These are phyloP conservation scores for Onychomys arenicola DNA, from an alignment of 2,797 vertebrate species.

Conservation along the genomic window DNA sequence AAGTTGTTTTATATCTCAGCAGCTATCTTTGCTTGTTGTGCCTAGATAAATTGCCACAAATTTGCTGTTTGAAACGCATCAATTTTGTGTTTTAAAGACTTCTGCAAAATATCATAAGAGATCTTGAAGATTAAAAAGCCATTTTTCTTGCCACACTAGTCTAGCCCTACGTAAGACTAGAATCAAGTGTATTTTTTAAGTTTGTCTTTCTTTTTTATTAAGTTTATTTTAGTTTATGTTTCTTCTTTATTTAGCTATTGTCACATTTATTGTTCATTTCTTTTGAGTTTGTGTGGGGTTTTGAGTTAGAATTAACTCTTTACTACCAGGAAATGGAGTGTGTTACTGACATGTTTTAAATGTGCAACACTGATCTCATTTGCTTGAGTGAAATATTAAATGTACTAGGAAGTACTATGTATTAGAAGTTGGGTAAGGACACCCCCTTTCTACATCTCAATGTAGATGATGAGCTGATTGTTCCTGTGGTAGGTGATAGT, in stretches of 20 bases:
- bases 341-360: not conserved
- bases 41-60: not conserved
- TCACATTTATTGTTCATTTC: not conserved
- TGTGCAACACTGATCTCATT: not conserved
- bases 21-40: not conserved
- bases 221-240: not conserved
- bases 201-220: not conserved
- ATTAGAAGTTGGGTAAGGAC: not conserved
- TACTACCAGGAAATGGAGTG: not conserved
- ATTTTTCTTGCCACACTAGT: not conserved
- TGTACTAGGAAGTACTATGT: not conserved
- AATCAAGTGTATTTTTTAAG: not conserved
- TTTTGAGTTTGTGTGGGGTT: not conserved
- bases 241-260: not conserved
- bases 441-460: not conserved
- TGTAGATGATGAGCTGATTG: not conserved
- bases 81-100: not conserved
- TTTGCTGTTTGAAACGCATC: not conserved
- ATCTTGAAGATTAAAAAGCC: not conserved
- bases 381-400: constrained; percentile 23
- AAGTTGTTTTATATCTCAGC: not conserved
- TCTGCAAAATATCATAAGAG: not conserved
- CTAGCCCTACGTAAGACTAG: not conserved
- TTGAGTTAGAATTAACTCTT: not conserved
- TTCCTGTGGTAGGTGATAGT: not conserved